Conservation (phyloP, 2,888 invertebrate species). For the Sminthurides aquaticus region DNA sequence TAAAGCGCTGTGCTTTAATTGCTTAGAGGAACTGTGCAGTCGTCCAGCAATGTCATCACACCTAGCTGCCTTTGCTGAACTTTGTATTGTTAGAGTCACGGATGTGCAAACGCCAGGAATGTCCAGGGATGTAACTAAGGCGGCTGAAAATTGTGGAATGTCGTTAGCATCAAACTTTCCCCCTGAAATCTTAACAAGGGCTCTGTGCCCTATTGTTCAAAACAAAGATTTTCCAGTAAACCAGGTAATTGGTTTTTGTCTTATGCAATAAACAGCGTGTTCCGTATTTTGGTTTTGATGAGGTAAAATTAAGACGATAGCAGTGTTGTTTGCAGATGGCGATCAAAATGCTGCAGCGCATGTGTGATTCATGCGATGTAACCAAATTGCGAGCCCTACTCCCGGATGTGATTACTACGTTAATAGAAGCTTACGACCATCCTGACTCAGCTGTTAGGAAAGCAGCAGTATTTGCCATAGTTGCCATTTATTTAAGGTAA, state of each 20-base stretch:
- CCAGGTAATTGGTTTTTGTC: conserved; percentile 57
- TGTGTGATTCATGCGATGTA: conserved; percentile 40
- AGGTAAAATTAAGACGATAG: neutral
- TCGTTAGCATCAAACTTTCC: conserved; percentile 73
- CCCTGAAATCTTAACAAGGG: conserved; percentile 66
- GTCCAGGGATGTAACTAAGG: conserved; percentile 45
- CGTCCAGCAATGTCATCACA: conserved; percentile 31
- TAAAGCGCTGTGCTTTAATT: conserved; percentile 39
- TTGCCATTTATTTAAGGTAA: conserved; percentile 73
- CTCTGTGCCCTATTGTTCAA: conserved; percentile 75
- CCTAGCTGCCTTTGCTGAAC: conserved; percentile 41
- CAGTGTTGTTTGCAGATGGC: conserved; percentile 33
- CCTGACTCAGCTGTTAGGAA: conserved; percentile 86
- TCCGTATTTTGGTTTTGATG: conserved; percentile 13
- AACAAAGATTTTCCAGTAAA: conserved; percentile 81
- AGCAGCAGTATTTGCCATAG: conserved; percentile 95
- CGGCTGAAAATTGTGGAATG: conserved; percentile 75
- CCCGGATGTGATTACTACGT: conserved; percentile 38
- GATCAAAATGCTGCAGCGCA: conserved; percentile 43
- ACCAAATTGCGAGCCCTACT: conserved; percentile 37
- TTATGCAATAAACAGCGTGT: too few species aligned
- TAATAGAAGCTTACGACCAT: conserved; percentile 74
- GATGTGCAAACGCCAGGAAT: conserved; percentile 42
- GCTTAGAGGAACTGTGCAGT: conserved; percentile 41
- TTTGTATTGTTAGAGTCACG: conserved; percentile 42